A percentile compares a stretch with the other conserved stretches of the same genome.
phyloP scores from a whole-genome alignment of 2,113 vertebrate genomes.

The Thunnus maccoyii region DNA sequence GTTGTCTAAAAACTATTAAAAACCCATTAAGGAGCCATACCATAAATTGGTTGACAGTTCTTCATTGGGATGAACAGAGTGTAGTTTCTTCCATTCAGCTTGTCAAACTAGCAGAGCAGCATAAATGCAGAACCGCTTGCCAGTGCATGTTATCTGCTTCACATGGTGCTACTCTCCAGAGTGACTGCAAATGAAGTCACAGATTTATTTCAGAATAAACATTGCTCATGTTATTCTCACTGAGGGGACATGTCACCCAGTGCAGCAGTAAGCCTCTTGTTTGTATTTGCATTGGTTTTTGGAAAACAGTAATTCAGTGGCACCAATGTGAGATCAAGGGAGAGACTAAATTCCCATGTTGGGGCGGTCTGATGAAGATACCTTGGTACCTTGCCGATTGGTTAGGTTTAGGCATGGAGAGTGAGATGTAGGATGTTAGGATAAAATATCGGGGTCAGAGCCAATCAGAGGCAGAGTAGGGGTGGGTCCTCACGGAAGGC shows the following conservation, averaged over 20 bases:
- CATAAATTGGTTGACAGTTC: too few relatives aligned
- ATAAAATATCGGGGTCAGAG: too few relatives aligned
- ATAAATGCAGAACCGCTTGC: too few relatives aligned
- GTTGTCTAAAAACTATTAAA: neutral
- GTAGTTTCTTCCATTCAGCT: neutral
- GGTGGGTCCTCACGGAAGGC: too few relatives aligned
- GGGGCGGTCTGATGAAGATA: too few relatives aligned
- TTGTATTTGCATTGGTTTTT: neutral
- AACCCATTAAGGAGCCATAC: neutral
- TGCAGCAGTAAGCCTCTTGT: neutral
- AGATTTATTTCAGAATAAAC: neutral
- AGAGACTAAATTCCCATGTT: too few relatives aligned
- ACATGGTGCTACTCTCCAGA: neutral
- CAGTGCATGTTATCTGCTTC: neutral
- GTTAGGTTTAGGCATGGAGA: too few relatives aligned
- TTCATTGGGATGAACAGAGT: neutral
- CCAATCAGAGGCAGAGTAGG: too few relatives aligned
- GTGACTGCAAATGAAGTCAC: neutral
- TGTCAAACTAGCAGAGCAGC: too few relatives aligned
- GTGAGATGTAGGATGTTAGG: too few relatives aligned
- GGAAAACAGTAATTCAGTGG: neutral
- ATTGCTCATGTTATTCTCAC: neutral
- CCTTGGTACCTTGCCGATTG: too few relatives aligned
- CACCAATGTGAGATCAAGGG: too few relatives aligned
- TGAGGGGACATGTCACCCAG: neutral